Evolutionary conservation across 2,113 vertebrate species (phyloP).

Genomic region (Dendrocopos noguchii): DNA sequence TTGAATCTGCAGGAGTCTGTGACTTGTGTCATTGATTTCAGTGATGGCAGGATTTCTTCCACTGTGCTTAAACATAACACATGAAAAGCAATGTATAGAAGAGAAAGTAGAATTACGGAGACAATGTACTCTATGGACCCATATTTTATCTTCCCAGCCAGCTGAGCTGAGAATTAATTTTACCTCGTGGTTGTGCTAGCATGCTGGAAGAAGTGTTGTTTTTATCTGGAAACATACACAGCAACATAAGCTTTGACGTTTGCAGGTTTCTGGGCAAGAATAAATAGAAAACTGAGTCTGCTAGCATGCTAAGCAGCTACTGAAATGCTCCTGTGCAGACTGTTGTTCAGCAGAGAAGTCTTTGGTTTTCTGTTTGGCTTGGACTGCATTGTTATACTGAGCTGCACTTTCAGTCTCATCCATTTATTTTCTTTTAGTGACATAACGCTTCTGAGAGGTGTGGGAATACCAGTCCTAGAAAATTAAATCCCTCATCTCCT

Average conservation of each 20-base stretch:
- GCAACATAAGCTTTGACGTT: neutral
- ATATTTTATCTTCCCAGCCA: neutral
- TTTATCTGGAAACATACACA: neutral
- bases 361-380: neutral
- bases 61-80: neutral
- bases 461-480: neutral
- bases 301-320: neutral
- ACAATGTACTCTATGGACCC: neutral
- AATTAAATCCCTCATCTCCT: neutral
- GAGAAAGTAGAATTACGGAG: neutral
- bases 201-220: neutral
- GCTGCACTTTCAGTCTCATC: neutral
- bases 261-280: constrained; percentile 13
- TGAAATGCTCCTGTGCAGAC: neutral
- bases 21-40: neutral
- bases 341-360: neutral
- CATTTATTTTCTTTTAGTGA: neutral
- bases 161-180: neutral
- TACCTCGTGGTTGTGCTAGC: neutral
- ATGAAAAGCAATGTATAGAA: neutral
- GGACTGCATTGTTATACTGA: neutral
- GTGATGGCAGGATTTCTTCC: neutral
- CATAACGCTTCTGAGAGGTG: constrained; percentile 6
- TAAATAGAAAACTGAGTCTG: constrained; percentile 11
- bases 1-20: constrained; percentile 1